A percentile compares a stretch with the other conserved stretches of the same genome.
phyloP scores from a whole-genome alignment of 2,797 vertebrate species.

The Spondyliosoma cantharus region DNA sequence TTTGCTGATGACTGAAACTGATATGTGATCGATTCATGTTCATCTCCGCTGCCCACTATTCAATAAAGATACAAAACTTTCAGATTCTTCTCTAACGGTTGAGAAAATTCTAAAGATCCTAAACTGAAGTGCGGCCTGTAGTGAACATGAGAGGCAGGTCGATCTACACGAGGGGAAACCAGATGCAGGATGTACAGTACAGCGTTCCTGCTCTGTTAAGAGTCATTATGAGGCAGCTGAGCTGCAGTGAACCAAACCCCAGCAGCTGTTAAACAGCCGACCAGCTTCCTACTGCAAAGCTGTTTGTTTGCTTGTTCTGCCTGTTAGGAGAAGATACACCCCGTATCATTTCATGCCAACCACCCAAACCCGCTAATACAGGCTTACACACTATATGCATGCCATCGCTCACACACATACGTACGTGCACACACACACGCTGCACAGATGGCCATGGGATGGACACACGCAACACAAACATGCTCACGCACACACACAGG shows the following conservation, averaged over 20 bases:
- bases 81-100: background rate
- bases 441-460: constrained; percentile 39
- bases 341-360: constrained; percentile 69
- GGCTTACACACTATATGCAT: constrained; percentile 47
- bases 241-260: constrained; percentile 60
- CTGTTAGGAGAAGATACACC: constrained; percentile 62
- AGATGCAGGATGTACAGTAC: constrained; percentile 52
- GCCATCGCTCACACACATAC: constrained; percentile 17
- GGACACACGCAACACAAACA: constrained; percentile 36
- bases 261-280: constrained; percentile 70
- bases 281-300: constrained; percentile 60
- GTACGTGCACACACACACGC: background rate
- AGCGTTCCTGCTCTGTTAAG: constrained; percentile 31
- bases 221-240: constrained; percentile 61
- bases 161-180: background rate
- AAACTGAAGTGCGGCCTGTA: background rate
- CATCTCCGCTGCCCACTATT: background rate
- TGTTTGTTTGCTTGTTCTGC: constrained; percentile 71
- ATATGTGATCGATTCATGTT: too few species aligned
- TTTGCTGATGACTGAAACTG: too few species aligned
- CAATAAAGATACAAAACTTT: background rate
- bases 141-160: background rate
- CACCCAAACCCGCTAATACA: constrained; percentile 21
- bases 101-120: background rate
- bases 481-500: constrained; percentile 38